Conservation (phyloP, 1,140 invertebrate species). For the Diuraphis noxia region DNA sequence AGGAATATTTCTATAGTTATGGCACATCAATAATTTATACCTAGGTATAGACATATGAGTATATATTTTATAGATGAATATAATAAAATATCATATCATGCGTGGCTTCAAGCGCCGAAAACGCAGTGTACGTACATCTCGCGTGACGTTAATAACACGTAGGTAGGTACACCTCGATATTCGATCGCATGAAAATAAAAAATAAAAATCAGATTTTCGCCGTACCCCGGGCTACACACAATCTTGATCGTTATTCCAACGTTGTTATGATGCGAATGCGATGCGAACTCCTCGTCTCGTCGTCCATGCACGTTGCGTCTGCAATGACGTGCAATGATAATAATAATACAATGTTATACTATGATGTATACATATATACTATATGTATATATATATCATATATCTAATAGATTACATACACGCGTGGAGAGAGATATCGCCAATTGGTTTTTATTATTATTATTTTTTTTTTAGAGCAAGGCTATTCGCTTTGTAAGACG, state of each 20-base stretch:
- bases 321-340: neutral
- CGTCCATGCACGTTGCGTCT: neutral
- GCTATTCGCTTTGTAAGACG: constrained; percentile 24
- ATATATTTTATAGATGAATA: no score
- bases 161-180: neutral
- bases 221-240: neutral
- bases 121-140: neutral
- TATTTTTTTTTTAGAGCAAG: constrained; percentile 41
- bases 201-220: constrained; percentile 1
- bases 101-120: neutral
- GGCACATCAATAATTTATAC: no score
- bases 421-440: neutral
- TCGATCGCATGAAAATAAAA: neutral
- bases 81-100: no score
- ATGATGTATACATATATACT: neutral
- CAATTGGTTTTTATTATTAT: constrained; percentile 29
- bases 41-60: no score
- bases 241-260: neutral
- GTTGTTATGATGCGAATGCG: neutral
- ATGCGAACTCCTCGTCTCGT: neutral
- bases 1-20: no score
- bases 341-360: neutral
- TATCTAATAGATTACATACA: neutral
- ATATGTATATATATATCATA: neutral
- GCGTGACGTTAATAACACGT: neutral